Evolutionary conservation across 2,113 vertebrate species (phyloP).

Genomic region (Passerina amoena): DNA sequence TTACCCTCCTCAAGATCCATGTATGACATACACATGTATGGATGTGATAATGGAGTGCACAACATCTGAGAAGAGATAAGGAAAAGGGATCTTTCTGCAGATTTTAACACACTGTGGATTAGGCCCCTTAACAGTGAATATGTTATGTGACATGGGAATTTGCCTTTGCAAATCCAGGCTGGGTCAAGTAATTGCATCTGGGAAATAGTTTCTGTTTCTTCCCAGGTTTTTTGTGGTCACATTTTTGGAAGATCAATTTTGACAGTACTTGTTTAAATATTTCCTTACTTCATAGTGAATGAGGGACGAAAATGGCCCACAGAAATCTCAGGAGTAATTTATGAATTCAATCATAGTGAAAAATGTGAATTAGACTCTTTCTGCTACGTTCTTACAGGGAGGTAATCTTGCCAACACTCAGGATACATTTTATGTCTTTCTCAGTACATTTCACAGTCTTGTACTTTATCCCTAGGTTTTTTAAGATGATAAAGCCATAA

Average conservation of each 20-base stretch:
- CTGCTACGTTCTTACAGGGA: background rate
- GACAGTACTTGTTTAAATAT: slow-evolving; percentile 48
- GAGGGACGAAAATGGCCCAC: background rate
- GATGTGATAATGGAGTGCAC: background rate
- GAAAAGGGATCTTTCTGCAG: background rate
- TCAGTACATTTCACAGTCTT: background rate
- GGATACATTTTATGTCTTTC: background rate
- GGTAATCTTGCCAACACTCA: background rate
- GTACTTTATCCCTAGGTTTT: background rate
- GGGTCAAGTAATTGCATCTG: slow-evolving; percentile 10
- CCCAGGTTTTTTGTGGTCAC: background rate
- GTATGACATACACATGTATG: background rate
- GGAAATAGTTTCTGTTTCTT: slow-evolving; percentile 31
- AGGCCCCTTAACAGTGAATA: background rate
- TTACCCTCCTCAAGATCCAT: background rate
- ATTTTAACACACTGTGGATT: background rate
- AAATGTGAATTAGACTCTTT: slow-evolving; percentile 8
- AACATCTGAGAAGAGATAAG: background rate
- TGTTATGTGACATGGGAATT: background rate
- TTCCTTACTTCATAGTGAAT: slow-evolving; percentile 14
- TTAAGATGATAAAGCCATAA: background rate
- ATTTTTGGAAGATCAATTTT: slow-evolving; percentile 37
- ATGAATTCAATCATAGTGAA: background rate
- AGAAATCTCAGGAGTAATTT: slow-evolving; percentile 38
- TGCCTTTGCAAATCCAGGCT: background rate